Percentiles rank a stretch among this genome's conserved stretches.
Evolutionary conservation across 92 coral and sea anemone genomes (phyloP).

Genomic region (Zoanthus sociatus): DNA sequence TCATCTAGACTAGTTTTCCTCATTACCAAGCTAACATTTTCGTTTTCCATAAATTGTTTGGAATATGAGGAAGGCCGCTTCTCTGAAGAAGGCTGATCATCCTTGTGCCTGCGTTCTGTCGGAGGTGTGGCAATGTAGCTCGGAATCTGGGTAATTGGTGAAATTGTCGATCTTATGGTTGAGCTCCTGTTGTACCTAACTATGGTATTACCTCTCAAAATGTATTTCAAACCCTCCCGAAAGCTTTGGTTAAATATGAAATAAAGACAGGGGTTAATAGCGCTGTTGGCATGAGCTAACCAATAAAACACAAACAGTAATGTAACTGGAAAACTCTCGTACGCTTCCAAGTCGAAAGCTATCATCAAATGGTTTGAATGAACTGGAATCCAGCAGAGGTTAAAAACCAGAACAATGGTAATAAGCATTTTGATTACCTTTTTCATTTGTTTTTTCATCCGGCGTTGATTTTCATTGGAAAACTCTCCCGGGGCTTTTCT

Average conservation of each 20-base stretch:
- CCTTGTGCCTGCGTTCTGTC: not conserved
- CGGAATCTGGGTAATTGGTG: not conserved
- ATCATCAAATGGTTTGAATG: slow-evolving; percentile 34
- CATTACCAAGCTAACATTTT: not conserved
- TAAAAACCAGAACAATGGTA: slow-evolving; percentile 21
- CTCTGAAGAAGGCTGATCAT: not conserved
- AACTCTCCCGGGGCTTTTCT: slow-evolving; percentile 36
- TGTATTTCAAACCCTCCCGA: slow-evolving; percentile 11
- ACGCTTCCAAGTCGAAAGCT: slow-evolving; percentile 3
- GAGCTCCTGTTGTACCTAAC: not conserved
- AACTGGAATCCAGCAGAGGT: slow-evolving; percentile 38
- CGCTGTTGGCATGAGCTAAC: slow-evolving; percentile 45
- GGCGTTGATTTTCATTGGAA: slow-evolving; percentile 40
- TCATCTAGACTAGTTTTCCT: slow-evolving; percentile 34
- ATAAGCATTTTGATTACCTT: slow-evolving; percentile 34
- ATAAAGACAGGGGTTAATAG: slow-evolving; percentile 40
- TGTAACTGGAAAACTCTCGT: not conserved
- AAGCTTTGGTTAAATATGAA: slow-evolving; percentile 42
- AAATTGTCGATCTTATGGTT: slow-evolving; percentile 18
- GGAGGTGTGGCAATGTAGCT: not conserved
- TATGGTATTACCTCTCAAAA: not conserved
- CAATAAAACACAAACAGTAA: not conserved
- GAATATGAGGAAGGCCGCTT: not conserved
- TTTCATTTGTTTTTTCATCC: slow-evolving; percentile 27
- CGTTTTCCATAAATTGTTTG: not conserved